A percentile compares a stretch with the other conserved stretches of the same genome.
These are phyloP conservation scores for Sarcophaga variegata DNA, from an alignment of 2,888 invertebrate genomes.

Conservation along the genomic window DNA sequence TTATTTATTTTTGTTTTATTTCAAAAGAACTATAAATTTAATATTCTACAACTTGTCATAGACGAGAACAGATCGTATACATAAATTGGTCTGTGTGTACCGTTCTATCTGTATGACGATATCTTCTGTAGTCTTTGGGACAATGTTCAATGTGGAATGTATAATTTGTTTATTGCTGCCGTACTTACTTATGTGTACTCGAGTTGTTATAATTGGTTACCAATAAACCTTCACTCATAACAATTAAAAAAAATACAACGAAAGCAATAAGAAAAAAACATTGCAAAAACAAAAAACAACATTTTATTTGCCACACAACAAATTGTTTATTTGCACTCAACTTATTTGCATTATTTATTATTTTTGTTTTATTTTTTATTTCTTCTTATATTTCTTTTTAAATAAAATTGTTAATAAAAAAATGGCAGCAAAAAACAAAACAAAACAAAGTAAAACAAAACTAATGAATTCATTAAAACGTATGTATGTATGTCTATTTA, in stretches of 20 bases:
- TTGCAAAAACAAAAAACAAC: neutral
- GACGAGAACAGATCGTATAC: too few species aligned
- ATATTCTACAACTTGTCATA: constrained; percentile 14
- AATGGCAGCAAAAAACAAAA: neutral
- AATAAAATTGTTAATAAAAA: constrained; percentile 2
- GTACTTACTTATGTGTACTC: neutral
- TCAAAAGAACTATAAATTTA: constrained; percentile 1
- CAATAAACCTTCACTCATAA: constrained; percentile 44
- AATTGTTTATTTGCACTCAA: constrained; percentile 38
- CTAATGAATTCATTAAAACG: neutral
- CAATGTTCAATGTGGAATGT: neutral
- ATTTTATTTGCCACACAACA: constrained; percentile 8
- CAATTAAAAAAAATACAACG: constrained; percentile 16
- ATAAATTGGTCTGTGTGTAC: too few species aligned
- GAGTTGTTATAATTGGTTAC: constrained; percentile 37
- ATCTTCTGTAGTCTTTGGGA: neutral
- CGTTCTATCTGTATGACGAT: too few species aligned
- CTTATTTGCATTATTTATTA: constrained; percentile 37
- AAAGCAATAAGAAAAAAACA: constrained; percentile 3
- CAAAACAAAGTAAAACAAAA: neutral
- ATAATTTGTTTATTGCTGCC: neutral
- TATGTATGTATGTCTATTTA: neutral
- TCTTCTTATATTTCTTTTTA: constrained; percentile 27
- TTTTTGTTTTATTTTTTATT: neutral
- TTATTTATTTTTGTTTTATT: too few species aligned